Percentiles rank a stretch among this genome's conserved stretches.
These are phyloP conservation scores for Hybognathus amarus DNA, from an alignment of 2,797 vertebrate genomes.

Conservation along the genomic window DNA sequence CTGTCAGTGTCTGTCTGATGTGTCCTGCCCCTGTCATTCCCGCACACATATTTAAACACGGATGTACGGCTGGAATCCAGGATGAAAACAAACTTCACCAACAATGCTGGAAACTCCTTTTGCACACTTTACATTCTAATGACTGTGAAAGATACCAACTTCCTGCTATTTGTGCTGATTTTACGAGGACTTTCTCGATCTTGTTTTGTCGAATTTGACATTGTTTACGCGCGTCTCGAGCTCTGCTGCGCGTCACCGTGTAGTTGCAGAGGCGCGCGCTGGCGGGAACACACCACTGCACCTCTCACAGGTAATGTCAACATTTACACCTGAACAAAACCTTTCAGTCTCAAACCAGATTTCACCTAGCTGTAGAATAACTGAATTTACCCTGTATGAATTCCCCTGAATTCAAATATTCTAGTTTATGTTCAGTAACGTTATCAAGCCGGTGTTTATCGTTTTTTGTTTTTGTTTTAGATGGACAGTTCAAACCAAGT, in stretches of 20 bases:
- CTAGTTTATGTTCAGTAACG: not conserved
- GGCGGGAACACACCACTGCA: not conserved
- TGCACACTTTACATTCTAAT: not conserved
- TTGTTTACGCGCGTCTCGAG: not conserved
- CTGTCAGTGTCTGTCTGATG: not conserved
- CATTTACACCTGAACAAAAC: not conserved
- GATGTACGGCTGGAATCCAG: not conserved
- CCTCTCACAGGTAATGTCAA: constrained; percentile 29
- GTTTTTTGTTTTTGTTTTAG: not conserved
- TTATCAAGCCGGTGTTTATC: not conserved
- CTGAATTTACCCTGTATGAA: not conserved
- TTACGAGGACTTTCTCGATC: not conserved
- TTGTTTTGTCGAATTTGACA: not conserved
- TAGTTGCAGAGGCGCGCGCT: constrained; percentile 2
- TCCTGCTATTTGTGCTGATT: not conserved
- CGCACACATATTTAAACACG: not conserved
- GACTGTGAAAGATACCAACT: not conserved
- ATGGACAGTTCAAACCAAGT: not conserved
- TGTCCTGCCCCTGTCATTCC: constrained; percentile 11
- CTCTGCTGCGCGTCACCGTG: constrained; percentile 36
- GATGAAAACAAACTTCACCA: constrained; percentile 7
- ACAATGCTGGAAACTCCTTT: not conserved
- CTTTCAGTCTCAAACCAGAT: not conserved
- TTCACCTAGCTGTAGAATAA: not conserved
- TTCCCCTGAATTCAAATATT: not conserved